Conservation (phyloP, 2,797 vertebrate species). For the Delichon dasypus region DNA sequence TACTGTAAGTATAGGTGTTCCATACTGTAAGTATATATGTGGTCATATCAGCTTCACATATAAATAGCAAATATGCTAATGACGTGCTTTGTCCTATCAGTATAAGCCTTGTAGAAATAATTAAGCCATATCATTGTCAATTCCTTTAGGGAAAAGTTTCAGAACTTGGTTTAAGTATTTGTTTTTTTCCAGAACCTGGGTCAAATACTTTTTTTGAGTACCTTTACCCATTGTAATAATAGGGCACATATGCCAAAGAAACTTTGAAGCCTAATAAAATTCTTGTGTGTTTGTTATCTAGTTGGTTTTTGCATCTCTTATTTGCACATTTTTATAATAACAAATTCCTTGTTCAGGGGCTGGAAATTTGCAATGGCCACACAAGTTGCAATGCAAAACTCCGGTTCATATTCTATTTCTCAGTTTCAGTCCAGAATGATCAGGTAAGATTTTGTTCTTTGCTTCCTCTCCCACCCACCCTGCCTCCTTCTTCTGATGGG, state of each 20-base stretch:
- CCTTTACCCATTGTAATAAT: neutral
- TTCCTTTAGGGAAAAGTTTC: neutral
- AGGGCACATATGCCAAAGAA: neutral
- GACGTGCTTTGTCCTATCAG: neutral
- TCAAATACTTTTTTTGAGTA: neutral
- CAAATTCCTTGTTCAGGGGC: conserved; percentile 80
- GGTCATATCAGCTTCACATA: neutral
- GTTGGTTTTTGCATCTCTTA: neutral
- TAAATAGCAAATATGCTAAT: neutral
- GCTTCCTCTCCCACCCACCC: neutral
- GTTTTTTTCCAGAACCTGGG: neutral
- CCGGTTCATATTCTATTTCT: conserved; percentile 93
- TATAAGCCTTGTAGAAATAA: neutral
- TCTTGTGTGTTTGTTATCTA: neutral
- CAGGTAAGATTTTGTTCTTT: conserved; percentile 71
- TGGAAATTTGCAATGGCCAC: conserved; percentile 99
- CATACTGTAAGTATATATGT: neutral
- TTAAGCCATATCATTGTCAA: neutral
- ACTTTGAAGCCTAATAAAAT: neutral
- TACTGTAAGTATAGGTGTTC: neutral
- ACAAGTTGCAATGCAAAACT: conserved; percentile 97
- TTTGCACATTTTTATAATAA: neutral
- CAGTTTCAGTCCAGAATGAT: conserved; percentile 95
- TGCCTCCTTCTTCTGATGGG: neutral
- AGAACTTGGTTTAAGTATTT: neutral